Percentiles rank a stretch among this genome's conserved stretches.
phyloP scores from a whole-genome alignment of 2,888 invertebrate species.

The Chromoteleia sp. region DNA sequence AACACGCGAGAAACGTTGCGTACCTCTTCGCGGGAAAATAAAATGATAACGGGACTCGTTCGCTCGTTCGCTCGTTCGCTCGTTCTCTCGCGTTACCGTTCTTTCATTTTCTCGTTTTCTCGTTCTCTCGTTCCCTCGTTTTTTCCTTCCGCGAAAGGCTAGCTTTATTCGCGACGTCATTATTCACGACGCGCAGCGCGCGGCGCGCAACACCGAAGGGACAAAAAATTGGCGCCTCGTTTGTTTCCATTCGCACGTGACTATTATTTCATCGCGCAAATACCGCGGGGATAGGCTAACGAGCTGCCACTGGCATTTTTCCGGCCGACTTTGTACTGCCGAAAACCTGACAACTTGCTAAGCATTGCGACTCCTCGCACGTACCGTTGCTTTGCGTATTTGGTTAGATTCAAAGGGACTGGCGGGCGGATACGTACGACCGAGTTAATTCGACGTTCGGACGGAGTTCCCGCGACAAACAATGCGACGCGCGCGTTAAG shows the following conservation, averaged over 20 bases:
- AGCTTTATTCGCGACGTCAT: conserved; percentile 50
- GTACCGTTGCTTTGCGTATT: conserved; percentile 62
- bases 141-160: conserved; percentile 19
- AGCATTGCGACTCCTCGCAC: conserved; percentile 66
- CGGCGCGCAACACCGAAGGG: conserved; percentile 29
- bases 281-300: conserved; percentile 58
- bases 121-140: neutral
- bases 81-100: neutral
- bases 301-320: conserved; percentile 68
- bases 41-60: conserved; percentile 39
- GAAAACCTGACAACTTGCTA: conserved; percentile 55
- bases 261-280: conserved; percentile 62
- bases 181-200: conserved; percentile 52
- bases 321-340: conserved; percentile 58
- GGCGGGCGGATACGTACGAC: conserved; percentile 25
- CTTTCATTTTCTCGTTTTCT: too few relatives aligned
- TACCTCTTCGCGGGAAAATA: conserved; percentile 30
- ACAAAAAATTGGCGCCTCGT: conserved; percentile 61
- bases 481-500: conserved; percentile 57
- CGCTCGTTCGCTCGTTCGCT: neutral
- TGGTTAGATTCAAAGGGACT: conserved; percentile 56
- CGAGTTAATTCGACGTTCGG: conserved; percentile 59
- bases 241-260: conserved; percentile 65
- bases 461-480: conserved; percentile 46
- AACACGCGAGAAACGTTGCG: conserved; percentile 42